Percentiles rank a stretch among this genome's conserved stretches.
Evolutionary conservation across 1,140 invertebrate species (phyloP).

Genomic region (Drosophila neocordata): DNA sequence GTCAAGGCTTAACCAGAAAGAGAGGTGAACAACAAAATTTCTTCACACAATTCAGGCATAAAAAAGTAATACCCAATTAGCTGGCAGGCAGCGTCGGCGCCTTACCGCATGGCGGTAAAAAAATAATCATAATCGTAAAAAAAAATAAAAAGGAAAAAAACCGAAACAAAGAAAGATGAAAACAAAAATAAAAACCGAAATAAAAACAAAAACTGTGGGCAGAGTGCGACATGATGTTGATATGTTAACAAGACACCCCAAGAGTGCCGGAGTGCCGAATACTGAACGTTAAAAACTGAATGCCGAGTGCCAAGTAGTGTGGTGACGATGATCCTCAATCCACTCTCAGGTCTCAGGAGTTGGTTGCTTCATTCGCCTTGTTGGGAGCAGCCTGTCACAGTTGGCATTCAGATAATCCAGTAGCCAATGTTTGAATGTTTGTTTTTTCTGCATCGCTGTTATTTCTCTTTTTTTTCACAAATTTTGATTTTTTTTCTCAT

Average conservation of each 20-base stretch:
- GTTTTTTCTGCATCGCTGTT: constrained; percentile 45
- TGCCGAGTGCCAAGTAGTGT: constrained; percentile 63
- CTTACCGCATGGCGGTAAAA: constrained; percentile 63
- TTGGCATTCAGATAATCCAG: constrained; percentile 74
- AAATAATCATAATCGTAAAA: constrained; percentile 79
- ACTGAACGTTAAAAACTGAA: not conserved
- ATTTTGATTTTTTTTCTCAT: not conserved
- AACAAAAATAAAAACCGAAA: constrained; percentile 31
- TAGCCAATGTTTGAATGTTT: constrained; percentile 78
- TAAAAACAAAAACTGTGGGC: constrained; percentile 49
- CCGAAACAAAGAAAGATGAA: constrained; percentile 9
- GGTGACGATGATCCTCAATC: constrained; percentile 51
- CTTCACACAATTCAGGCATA: constrained; percentile 80
- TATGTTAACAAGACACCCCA: constrained; percentile 79
- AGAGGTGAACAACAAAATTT: constrained; percentile 70
- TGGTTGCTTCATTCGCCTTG: constrained; percentile 6
- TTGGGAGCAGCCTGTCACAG: constrained; percentile 52
- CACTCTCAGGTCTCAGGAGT: constrained; percentile 26
- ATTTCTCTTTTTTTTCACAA: constrained; percentile 19
- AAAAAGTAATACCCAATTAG: constrained; percentile 80
- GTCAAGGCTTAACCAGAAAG: constrained; percentile 48
- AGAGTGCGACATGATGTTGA: constrained; percentile 80
- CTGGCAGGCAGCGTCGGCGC: constrained; percentile 58
- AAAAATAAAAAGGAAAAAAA: constrained; percentile 37
- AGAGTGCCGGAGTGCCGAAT: constrained; percentile 41